A percentile compares a stretch with the other conserved stretches of the same genome.
Conservation (phyloP, 2,888 invertebrate genomes). For the Microctonus brassicae region DNA sequence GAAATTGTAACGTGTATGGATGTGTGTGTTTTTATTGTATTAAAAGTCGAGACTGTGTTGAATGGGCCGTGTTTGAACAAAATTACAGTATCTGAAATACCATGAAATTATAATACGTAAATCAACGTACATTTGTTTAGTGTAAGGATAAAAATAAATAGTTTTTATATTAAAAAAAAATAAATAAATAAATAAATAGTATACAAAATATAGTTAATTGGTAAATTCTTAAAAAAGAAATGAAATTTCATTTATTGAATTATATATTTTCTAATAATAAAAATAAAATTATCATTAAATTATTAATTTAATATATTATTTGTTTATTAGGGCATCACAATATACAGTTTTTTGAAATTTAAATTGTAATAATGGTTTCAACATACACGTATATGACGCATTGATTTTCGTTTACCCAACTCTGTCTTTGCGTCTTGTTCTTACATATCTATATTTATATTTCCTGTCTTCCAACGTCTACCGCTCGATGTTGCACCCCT, state of each 20-base stretch:
- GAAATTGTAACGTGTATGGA: constrained; percentile 23
- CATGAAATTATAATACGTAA: constrained; percentile 17
- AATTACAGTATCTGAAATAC: constrained; percentile 14
- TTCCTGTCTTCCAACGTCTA: neutral
- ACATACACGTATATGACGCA: constrained; percentile 42
- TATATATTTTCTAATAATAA: too few relatives aligned
- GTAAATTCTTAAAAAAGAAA: too few relatives aligned
- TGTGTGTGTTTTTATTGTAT: neutral
- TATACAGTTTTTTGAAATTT: neutral
- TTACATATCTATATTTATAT: neutral
- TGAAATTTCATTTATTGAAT: too few relatives aligned
- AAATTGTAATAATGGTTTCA: neutral
- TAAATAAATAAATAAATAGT: too few relatives aligned
- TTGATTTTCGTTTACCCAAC: constrained; percentile 67
- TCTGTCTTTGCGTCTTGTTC: constrained; percentile 19
- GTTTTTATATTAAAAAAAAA: too few relatives aligned
- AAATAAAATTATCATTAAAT: too few relatives aligned
- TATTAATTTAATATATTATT: too few relatives aligned
- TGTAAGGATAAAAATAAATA: neutral
- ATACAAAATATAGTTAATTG: too few relatives aligned
- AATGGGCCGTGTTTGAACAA: constrained; percentile 11
- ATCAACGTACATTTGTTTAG: neutral
- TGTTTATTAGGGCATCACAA: neutral
- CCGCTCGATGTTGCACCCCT: constrained; percentile 30
- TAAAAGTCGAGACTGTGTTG: constrained; percentile 3